Conservation (phyloP, 2,797 vertebrate species). For the Smutsia temminckii region DNA sequence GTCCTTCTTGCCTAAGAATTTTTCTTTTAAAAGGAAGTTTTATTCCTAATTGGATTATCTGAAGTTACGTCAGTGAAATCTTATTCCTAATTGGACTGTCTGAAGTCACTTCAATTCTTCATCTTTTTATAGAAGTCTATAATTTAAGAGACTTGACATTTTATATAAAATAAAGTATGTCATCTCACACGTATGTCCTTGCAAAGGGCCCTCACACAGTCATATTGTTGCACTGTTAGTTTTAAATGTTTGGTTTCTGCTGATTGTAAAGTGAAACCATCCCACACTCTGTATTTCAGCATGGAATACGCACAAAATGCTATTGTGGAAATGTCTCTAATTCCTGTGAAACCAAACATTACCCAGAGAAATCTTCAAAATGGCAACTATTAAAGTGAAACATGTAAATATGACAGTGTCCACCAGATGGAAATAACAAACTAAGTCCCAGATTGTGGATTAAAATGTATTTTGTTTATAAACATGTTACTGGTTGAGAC, state of each 20-base stretch:
- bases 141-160: neutral
- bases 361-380: neutral
- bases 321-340: neutral
- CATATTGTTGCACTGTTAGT: neutral
- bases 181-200: neutral
- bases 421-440: neutral
- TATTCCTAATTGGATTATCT: neutral
- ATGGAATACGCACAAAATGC: neutral
- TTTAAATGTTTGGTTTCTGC: neutral
- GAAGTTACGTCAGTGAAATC: neutral
- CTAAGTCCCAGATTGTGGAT: neutral
- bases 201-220: neutral
- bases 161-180: neutral
- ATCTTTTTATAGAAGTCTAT: neutral
- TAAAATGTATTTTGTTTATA: neutral
- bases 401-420: neutral
- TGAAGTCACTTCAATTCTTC: neutral
- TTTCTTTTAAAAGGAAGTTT: conserved; percentile 36
- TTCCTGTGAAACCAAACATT: neutral
- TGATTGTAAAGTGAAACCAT: neutral
- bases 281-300: neutral
- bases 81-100: neutral
- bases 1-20: neutral
- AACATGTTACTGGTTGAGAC: neutral
- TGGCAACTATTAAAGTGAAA: neutral